Conservation (phyloP, 2,113 vertebrate genomes). For the Dromiciops gliroides region DNA sequence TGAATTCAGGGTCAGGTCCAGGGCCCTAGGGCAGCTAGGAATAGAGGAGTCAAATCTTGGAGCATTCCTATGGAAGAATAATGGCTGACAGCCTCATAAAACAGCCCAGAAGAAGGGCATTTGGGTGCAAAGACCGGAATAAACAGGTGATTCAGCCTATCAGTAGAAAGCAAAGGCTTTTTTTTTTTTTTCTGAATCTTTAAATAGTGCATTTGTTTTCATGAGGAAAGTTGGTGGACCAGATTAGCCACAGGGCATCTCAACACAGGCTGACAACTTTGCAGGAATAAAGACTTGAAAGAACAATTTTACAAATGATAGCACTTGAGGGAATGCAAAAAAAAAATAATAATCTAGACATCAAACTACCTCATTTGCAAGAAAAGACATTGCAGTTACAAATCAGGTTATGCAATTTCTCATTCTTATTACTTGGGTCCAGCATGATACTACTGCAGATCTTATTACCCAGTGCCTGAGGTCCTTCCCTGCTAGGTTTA, state of each 20-base stretch:
- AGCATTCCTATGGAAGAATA: background rate
- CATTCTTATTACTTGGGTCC: background rate
- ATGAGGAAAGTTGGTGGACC: background rate
- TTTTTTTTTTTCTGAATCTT: background rate
- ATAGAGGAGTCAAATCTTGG: background rate
- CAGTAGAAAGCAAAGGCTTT: rapidly evolving
- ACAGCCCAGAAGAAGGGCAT: background rate
- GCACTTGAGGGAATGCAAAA: background rate
- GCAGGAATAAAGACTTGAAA: background rate
- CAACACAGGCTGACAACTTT: background rate
- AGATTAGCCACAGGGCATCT: background rate
- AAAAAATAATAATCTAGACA: background rate
- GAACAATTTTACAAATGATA: background rate
- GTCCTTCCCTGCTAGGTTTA: background rate
- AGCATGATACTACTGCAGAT: background rate
- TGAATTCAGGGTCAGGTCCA: background rate
- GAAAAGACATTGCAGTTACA: background rate
- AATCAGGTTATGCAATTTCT: no score
- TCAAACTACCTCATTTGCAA: background rate
- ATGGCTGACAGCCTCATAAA: background rate
- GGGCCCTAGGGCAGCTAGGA: no score
- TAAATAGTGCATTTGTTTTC: background rate
- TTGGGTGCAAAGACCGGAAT: rapidly evolving
- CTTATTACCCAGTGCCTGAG: background rate
- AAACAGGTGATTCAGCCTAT: background rate